Conservation (phyloP, 1,140 invertebrate species). For the Drosophila ficusphila region DNA sequence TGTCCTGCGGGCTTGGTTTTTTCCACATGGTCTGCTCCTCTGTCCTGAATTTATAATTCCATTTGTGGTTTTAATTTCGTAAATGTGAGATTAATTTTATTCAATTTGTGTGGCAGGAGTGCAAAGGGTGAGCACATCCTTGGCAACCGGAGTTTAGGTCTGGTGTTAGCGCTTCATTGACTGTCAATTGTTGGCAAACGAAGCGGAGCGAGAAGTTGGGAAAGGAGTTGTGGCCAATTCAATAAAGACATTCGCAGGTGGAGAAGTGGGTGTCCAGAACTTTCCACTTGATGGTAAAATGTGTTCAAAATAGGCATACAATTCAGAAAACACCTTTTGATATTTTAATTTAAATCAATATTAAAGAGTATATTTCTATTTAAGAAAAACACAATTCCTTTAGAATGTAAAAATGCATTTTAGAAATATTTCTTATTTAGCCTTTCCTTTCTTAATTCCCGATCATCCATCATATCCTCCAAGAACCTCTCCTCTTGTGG, state of each 20-base stretch:
- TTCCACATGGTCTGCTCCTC: slow-evolving; percentile 44
- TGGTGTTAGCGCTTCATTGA: slow-evolving; percentile 52
- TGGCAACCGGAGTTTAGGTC: background rate
- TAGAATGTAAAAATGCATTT: background rate
- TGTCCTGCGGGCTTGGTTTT: slow-evolving; percentile 72
- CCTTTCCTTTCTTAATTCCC: background rate
- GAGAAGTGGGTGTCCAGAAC: background rate
- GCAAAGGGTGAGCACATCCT: slow-evolving; percentile 1
- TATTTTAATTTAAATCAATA: too few species aligned
- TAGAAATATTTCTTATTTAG: slow-evolving; percentile 38
- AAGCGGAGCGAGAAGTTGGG: background rate
- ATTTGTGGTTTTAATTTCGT: slow-evolving; percentile 83
- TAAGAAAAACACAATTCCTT: too few species aligned
- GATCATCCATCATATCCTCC: slow-evolving; percentile 38
- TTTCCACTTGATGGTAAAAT: background rate
- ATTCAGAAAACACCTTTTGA: too few species aligned
- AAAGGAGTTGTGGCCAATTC: background rate
- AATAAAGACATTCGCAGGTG: background rate
- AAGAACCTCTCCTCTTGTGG: slow-evolving; percentile 12
- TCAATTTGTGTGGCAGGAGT: slow-evolving; percentile 53
- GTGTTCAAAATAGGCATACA: background rate
- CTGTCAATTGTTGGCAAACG: slow-evolving; percentile 48
- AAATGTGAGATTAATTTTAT: slow-evolving; percentile 83
- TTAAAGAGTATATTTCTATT: background rate
- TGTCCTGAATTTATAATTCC: slow-evolving; percentile 82